Evolutionary conservation across 35 echinoderm and acorn worm genomes (phyloP).

Genomic region (Holothuria glaberrima): DNA sequence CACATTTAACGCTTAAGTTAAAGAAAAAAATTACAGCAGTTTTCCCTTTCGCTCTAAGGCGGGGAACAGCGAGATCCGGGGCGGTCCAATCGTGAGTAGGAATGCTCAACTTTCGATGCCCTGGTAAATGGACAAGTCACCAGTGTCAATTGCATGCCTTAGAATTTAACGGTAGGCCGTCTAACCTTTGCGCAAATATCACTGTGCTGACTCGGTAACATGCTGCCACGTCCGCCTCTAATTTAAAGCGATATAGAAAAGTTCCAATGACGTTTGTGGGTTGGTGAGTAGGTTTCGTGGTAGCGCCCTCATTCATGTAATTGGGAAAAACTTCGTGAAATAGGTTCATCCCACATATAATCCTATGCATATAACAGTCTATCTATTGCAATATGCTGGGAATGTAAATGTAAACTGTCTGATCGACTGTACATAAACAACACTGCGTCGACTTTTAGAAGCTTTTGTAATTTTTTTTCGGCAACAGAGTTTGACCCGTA

Average conservation of each 20-base stretch:
- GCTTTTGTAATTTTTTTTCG: no score
- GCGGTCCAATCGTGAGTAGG: neutral
- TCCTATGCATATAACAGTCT: neutral
- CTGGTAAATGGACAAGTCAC: neutral
- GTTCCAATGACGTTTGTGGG: neutral
- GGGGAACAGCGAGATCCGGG: neutral
- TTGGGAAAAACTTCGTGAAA: neutral
- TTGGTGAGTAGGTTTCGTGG: neutral
- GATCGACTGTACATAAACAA: no score
- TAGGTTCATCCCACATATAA: neutral
- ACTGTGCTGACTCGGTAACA: constrained; percentile 8
- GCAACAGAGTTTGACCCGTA: no score
- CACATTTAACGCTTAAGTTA: neutral
- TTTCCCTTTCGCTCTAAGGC: neutral
- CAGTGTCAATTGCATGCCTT: neutral
- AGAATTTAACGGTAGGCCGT: neutral
- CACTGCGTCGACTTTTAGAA: neutral
- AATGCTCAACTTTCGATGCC: neutral
- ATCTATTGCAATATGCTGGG: no score
- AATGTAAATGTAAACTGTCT: no score
- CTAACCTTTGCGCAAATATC: neutral
- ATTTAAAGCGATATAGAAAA: constrained; percentile 22
- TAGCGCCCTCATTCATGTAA: neutral
- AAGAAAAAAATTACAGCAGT: neutral
- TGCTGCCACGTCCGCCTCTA: constrained; percentile 55